Percentiles rank a stretch among this genome's conserved stretches.
phyloP scores from a whole-genome alignment of 92 coral and sea anemone species.

The Epizoanthus rinbou region DNA sequence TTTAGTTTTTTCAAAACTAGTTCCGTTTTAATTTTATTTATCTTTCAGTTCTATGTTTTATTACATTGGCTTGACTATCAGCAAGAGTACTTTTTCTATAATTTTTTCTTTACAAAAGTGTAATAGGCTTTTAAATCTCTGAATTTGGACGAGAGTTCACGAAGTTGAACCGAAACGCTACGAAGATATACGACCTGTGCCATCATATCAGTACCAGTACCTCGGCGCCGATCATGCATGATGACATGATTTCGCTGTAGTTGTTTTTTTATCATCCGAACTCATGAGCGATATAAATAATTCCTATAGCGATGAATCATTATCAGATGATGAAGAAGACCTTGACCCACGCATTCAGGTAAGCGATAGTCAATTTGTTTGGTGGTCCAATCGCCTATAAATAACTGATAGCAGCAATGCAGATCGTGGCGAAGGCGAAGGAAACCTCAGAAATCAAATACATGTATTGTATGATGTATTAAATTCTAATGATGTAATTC shows the following conservation, averaged over 20 bases:
- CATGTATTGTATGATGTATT: no score
- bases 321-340: constrained; percentile 82
- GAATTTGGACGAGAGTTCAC: not conserved
- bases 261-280: not conserved
- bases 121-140: not conserved
- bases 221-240: not conserved
- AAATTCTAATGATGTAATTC: no score
- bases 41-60: no score
- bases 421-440: no score
- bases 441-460: no score
- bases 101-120: not conserved
- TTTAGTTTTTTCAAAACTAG: no score
- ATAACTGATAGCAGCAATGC: no score
- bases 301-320: constrained; percentile 67
- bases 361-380: not conserved
- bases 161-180: constrained; percentile 15
- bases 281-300: constrained; percentile 68
- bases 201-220: not conserved
- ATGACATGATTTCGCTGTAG: not conserved
- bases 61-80: no score
- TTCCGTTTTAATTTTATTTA: no score
- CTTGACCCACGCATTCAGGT: constrained; percentile 97
- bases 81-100: no score
- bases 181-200: constrained; percentile 10
- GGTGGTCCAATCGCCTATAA: no score